Conservation (phyloP, 2,113 vertebrate genomes). For the Zonotrichia leucophrys region DNA sequence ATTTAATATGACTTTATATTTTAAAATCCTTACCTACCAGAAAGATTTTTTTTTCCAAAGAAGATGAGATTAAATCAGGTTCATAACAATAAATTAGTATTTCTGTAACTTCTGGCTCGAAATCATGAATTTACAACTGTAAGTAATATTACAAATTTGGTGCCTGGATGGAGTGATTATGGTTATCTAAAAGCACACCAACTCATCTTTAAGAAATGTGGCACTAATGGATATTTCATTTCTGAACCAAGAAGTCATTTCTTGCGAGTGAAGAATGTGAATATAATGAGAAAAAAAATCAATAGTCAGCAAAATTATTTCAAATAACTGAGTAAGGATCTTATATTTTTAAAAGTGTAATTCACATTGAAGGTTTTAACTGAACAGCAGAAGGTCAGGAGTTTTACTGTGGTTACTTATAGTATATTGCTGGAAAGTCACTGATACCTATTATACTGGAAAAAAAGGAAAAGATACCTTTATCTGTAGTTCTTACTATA, state of each 20-base stretch:
- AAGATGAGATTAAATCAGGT: background rate
- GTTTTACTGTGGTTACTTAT: constrained; percentile 16
- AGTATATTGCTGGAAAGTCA: background rate
- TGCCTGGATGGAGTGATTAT: background rate
- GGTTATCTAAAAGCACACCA: background rate
- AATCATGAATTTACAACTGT: background rate
- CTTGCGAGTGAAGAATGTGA: background rate
- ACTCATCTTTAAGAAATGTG: background rate
- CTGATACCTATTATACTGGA: background rate
- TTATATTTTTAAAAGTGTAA: background rate
- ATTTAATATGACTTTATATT: background rate
- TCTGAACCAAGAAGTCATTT: background rate
- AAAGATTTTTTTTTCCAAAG: background rate
- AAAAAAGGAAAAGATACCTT: background rate
- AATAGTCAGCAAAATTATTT: constrained; percentile 10
- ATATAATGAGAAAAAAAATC: background rate
- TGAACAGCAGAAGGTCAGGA: background rate
- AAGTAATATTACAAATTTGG: background rate
- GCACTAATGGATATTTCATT: background rate
- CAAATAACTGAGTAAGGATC: background rate
- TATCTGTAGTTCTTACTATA: background rate
- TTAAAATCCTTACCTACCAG: background rate
- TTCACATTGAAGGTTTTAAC: background rate
- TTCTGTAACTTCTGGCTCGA: background rate
- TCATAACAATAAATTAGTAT: background rate